phyloP scores from a whole-genome alignment of 2,113 vertebrate genomes.

The Mustelus asterias region DNA sequence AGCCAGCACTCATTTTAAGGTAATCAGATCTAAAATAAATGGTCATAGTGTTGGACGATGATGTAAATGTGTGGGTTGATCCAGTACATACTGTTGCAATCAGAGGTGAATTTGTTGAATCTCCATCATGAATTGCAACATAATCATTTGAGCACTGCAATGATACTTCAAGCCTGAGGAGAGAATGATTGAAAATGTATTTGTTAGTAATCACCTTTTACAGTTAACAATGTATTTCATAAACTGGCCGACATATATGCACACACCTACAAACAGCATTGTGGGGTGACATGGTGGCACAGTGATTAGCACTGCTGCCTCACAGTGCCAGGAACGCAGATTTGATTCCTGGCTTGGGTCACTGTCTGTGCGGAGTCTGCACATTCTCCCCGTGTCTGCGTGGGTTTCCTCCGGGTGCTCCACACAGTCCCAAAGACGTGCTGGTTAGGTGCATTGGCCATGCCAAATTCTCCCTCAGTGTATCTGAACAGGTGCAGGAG shows the following conservation, averaged over 20 bases:
- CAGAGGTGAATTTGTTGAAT: constrained; percentile 43
- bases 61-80: background rate
- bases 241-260: background rate
- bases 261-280: background rate
- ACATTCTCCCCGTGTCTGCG: no score
- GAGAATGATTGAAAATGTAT: constrained; percentile 30
- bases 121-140: constrained; percentile 62
- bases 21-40: constrained; percentile 49
- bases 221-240: background rate
- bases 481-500: no score
- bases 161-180: constrained; percentile 65
- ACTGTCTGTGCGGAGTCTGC: no score
- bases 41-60: constrained; percentile 52
- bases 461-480: no score
- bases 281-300: no score
- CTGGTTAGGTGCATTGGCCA: no score
- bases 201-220: background rate
- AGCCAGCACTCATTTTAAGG: constrained; percentile 39
- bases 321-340: no score
- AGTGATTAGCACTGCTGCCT: no score
- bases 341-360: no score
- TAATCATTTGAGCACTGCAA: constrained; percentile 66
- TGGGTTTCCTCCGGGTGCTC: no score
- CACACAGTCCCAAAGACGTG: no score
- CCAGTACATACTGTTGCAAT: constrained; percentile 48